Conservation (phyloP, 2,888 invertebrate genomes). For the Xestia rhomboidea region DNA sequence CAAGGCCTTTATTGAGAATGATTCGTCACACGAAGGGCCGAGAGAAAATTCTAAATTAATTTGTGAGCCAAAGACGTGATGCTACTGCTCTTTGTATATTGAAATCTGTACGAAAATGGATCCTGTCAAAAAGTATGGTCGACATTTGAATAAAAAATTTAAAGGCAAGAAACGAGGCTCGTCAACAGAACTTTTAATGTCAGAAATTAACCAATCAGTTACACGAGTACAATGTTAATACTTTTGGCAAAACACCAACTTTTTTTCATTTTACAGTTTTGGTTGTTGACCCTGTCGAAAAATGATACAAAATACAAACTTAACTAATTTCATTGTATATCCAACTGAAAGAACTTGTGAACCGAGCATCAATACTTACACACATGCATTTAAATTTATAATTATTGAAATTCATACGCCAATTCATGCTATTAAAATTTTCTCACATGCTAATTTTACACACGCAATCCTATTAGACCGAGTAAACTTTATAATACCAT, state of each 20-base stretch:
- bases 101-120: not conserved
- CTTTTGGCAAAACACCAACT: not conserved
- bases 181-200: not conserved
- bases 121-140: not conserved
- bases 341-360: slow-evolving; percentile 20
- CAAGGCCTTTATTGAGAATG: slow-evolving; percentile 16
- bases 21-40: slow-evolving; percentile 36
- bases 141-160: not conserved
- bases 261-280: not conserved
- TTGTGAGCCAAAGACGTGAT: not conserved
- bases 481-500: slow-evolving; percentile 19
- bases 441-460: slow-evolving; percentile 46
- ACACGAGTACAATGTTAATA: not conserved
- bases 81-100: not conserved
- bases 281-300: not conserved
- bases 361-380: slow-evolving; percentile 18
- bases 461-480: slow-evolving; percentile 46
- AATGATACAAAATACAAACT: too few species aligned
- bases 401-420: slow-evolving; percentile 37
- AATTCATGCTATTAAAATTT: slow-evolving; percentile 46
- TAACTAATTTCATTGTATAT: not conserved
- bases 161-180: not conserved
- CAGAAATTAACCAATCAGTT: not conserved
- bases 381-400: not conserved
- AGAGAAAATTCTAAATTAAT: slow-evolving; percentile 8